These are phyloP conservation scores for Crocallis elinguaria DNA, from an alignment of 2,888 invertebrate genomes.

Conservation along the genomic window DNA sequence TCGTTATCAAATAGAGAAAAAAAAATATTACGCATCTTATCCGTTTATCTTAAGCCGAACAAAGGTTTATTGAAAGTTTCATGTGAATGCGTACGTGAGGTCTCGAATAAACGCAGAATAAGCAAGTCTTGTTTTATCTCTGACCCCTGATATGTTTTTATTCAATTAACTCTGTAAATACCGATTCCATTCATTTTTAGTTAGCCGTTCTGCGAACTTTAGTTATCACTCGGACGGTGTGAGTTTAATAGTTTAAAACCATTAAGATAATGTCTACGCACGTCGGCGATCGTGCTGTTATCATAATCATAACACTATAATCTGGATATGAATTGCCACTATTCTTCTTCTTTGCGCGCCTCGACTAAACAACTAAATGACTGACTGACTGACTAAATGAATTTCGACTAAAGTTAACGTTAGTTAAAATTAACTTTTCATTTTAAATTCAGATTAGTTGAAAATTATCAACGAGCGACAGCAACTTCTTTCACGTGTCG, in stretches of 20 bases:
- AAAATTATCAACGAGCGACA: no score
- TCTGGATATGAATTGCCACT: no score
- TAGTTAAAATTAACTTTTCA: no score
- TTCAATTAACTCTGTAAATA: conserved; percentile 46
- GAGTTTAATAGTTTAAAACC: conserved; percentile 27
- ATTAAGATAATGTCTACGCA: conserved; percentile 35
- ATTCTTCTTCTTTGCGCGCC: no score
- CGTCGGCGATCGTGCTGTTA: no score
- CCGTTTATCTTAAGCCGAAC: conserved; percentile 40
- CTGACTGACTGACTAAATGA: no score
- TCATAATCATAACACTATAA: no score
- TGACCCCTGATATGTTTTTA: conserved; percentile 46
- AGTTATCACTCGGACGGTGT: conserved; percentile 39
- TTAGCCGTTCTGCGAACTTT: conserved; percentile 42
- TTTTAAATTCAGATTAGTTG: no score
- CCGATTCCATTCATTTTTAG: conserved; percentile 46
- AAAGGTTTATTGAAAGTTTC: conserved; percentile 47
- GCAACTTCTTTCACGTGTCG: no score
- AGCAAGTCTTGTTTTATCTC: conserved; percentile 47
- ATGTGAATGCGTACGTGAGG: conserved; percentile 48
- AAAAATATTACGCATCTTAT: conserved; percentile 33
- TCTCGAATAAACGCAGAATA: conserved; percentile 30
- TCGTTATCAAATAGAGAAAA: no score
- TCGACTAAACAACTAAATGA: no score
- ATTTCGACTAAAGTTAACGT: no score